A percentile compares a stretch with the other conserved stretches of the same genome.
Conservation (phyloP, 2,113 vertebrate species). For the Polyodon spathula region DNA sequence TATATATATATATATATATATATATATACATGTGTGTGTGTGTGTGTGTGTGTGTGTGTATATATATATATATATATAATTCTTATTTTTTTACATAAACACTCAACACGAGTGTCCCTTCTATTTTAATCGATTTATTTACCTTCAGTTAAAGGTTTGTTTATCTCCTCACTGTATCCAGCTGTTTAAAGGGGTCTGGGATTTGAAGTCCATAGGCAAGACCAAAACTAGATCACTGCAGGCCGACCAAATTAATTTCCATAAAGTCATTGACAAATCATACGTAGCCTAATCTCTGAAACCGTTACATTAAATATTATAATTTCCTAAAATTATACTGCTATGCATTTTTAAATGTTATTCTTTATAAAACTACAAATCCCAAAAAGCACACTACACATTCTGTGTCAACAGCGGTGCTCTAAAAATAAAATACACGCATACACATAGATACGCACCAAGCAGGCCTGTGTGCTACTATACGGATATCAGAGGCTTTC, state of each 20-base stretch:
- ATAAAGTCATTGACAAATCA: no score
- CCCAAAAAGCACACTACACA: conserved; percentile 22
- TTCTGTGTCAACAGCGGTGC: conserved; percentile 44
- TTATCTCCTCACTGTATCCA: conserved; percentile 1
- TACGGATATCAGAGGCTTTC: no score
- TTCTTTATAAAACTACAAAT: conserved; percentile 26
- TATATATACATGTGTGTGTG: no score
- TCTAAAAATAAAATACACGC: not conserved
- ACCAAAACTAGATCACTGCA: not conserved
- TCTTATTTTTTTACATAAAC: not conserved
- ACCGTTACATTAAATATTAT: no score
- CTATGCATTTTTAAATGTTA: no score
- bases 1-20: no score
- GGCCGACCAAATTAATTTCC: not conserved
- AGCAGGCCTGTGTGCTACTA: no score
- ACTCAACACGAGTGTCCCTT: not conserved
- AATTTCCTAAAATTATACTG: no score
- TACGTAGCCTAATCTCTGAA: no score
- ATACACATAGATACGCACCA: no score
- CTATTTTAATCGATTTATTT: not conserved
- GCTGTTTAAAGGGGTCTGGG: conserved; percentile 11
- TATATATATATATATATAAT: no score
- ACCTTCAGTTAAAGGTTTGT: not conserved
- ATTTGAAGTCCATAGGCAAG: conserved; percentile 13
- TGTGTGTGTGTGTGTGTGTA: no score